Conservation (phyloP, 2,113 vertebrate species). For the Mustela nigripes region DNA sequence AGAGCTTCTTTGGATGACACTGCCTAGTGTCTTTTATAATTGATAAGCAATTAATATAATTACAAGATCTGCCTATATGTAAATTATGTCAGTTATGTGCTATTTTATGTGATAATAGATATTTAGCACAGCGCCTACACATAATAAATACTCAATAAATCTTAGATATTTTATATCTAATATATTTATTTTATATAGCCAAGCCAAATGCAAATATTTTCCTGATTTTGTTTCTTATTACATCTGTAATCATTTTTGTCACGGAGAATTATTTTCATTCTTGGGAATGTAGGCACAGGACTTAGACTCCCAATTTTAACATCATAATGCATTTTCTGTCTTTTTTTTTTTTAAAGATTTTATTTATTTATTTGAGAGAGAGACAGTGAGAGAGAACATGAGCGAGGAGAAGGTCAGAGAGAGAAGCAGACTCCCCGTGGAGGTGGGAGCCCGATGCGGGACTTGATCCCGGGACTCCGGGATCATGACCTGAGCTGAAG, state of each 20-base stretch:
- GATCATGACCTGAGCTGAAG: no score
- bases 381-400: no score
- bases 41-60: slow-evolving; percentile 23
- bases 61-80: not conserved
- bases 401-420: no score
- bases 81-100: not conserved
- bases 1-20: not conserved
- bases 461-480: no score
- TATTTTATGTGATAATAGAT: slow-evolving; percentile 2
- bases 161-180: not conserved
- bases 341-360: no score
- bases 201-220: slow-evolving; percentile 29
- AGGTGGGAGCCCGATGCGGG: no score
- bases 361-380: no score
- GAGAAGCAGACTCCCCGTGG: no score
- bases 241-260: slow-evolving; percentile 50
- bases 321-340: slow-evolving; percentile 23
- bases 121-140: not conserved
- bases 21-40: not conserved
- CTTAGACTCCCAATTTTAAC: slow-evolving; percentile 22
- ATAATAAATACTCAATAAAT: not conserved
- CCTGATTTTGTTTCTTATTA: slow-evolving; percentile 19
- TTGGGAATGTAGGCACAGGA: slow-evolving; percentile 27
- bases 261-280: not conserved
- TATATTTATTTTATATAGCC: not conserved